Evolutionary conservation across 1,140 invertebrate species (phyloP), one percentile per base, ranked within the genome.

Genomic region (Phymorhynchus buccinoides): DNA sequence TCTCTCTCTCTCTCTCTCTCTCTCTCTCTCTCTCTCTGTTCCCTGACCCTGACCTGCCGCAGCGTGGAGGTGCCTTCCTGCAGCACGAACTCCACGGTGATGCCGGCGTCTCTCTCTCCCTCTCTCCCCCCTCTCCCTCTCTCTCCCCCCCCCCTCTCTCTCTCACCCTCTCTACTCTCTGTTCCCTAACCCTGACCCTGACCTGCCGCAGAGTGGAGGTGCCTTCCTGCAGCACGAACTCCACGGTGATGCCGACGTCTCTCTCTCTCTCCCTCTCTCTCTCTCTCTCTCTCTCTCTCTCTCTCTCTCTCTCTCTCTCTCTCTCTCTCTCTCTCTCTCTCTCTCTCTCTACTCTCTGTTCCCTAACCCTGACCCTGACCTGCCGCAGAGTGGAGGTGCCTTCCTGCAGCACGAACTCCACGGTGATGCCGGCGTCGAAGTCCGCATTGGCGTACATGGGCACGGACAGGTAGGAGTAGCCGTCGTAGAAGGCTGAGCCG

Each of bases 171-270:
- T n/a, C n/a, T n/a, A n/a, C n/a, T n/a, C n/a, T n/a, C n/a, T n/a
- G n/a, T n/a, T n/a, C n/a, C n/a, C n/a, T n/a, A n/a, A n/a, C n/a
- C n/a, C n/a, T n/a, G n/a, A n/a, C 68, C n/a, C 81, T 35, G 0
- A 83, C 81, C 81, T 83, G 81, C 32, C 81, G 42, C n/a, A 83
- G 66, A n/a, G 62, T 71, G n/a, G 66, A 83, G 14, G 37, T 83
- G 62, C 66, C 81, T 32, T 83, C 81, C 81, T 66, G 35, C 41
- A 83, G 52, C 3, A 73, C 81, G 18, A 83, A 83, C 62, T 71
- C 81, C 62, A 83, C 62, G 37, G 37, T 83, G 62, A 83, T 71
- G 41, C 81, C 81, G n/a, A 39, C 14, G 18, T 83, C 37, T n/a
- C n/a, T n/a, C n/a, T n/a, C n/a, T n/a, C n/a, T n/a, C n/a, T n/a